These are phyloP conservation scores for Rutilus rutilus DNA, from an alignment of 2,113 vertebrate genomes.

Conservation along the genomic window DNA sequence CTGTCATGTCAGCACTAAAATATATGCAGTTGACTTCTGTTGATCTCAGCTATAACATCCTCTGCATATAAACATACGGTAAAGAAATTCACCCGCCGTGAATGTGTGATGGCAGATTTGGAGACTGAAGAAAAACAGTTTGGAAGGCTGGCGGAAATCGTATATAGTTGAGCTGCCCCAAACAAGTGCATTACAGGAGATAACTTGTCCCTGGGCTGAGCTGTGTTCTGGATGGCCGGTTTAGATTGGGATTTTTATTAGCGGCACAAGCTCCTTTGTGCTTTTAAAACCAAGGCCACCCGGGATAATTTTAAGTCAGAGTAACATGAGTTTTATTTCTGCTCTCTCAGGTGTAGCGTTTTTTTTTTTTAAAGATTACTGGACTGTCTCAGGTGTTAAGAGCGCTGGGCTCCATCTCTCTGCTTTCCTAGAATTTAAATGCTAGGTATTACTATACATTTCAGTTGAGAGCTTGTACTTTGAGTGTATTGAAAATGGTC, in stretches of 20 bases:
- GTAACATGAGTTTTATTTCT: conserved; percentile 16
- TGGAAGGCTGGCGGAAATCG: conserved; percentile 9
- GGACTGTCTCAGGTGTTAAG: not conserved
- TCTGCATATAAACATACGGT: conserved; percentile 36
- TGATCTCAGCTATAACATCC: conserved; percentile 26
- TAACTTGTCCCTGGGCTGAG: conserved; percentile 35
- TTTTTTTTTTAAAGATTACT: not conserved
- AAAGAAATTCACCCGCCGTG: not conserved
- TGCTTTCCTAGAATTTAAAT: not conserved
- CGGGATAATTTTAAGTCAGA: conserved; percentile 18
- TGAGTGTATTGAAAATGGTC: not conserved
- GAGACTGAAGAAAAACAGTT: not conserved
- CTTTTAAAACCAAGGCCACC: conserved; percentile 19
- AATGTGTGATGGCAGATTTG: conserved; percentile 20
- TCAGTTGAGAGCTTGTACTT: not conserved
- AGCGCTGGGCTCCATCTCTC: not conserved
- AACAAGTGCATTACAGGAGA: conserved; percentile 15
- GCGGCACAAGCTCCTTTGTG: conserved; percentile 24
- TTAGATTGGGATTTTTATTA: conserved; percentile 36
- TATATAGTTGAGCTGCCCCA: not conserved
- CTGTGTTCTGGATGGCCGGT: conserved; percentile 23
- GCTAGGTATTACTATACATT: not conserved
- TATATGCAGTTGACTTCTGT: conserved; percentile 33
- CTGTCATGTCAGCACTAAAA: conserved; percentile 39
- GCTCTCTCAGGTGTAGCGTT: not conserved